A percentile compares a stretch with the other conserved stretches of the same genome.
phyloP scores from a whole-genome alignment of 2,113 vertebrate genomes.

The Pycnonotus jocosus region DNA sequence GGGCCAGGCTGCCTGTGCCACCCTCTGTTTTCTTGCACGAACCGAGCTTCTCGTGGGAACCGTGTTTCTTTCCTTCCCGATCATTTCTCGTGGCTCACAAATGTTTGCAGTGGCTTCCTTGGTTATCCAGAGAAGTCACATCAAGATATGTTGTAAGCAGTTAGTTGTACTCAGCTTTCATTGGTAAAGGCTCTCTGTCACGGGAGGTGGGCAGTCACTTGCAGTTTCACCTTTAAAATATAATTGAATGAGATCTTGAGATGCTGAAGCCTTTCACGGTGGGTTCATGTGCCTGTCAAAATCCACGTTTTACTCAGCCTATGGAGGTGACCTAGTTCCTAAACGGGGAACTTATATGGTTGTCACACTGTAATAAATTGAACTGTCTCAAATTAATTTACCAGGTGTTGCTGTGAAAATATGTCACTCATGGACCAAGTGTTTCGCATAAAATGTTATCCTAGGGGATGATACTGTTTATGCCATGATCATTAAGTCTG shows the following conservation, averaged over 20 bases:
- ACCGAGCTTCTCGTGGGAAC: not conserved
- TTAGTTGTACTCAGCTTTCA: not conserved
- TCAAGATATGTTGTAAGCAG: not conserved
- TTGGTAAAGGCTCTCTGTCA: not conserved
- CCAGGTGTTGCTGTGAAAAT: constrained; percentile 8
- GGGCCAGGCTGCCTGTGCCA: not conserved
- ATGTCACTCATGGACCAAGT: not conserved
- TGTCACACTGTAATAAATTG: not conserved
- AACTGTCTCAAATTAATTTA: not conserved
- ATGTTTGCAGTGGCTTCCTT: not conserved
- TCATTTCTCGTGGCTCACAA: not conserved
- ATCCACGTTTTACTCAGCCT: not conserved
- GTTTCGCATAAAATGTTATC: not conserved
- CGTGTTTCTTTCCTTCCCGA: not conserved
- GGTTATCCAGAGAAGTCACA: not conserved
- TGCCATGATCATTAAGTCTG: not conserved
- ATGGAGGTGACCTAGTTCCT: constrained; percentile 40
- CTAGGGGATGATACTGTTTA: not conserved
- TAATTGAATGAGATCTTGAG: not conserved
- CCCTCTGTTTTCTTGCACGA: not conserved
- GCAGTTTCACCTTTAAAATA: not conserved
- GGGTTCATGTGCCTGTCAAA: not conserved
- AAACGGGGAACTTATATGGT: not conserved
- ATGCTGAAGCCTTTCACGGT: not conserved
- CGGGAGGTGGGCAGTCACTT: not conserved